phyloP scores from a whole-genome alignment of 2,888 invertebrate species.

The Heliothis peltigera region DNA sequence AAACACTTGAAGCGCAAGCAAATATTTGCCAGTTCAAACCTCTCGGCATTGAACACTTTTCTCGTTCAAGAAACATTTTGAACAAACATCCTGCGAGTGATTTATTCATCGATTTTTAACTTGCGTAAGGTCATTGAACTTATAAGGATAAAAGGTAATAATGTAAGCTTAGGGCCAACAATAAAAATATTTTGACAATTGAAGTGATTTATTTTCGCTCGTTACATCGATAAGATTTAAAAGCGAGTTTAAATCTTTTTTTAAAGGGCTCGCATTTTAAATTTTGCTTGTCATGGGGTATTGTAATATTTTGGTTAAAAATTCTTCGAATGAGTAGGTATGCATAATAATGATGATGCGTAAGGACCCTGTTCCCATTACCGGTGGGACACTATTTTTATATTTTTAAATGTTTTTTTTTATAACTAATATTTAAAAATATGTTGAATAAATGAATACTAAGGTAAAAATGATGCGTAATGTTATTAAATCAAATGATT shows the following conservation, averaged over 20 bases:
- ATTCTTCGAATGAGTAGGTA: not conserved
- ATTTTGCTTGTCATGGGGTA: not conserved
- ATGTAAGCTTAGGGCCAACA: conserved; percentile 7
- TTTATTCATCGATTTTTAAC: conserved; percentile 33
- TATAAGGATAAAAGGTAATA: conserved; percentile 38
- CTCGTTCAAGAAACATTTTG: conserved; percentile 15
- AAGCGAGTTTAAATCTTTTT: not conserved
- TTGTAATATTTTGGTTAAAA: not conserved
- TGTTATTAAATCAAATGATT: too few species aligned
- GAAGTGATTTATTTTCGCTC: conserved; percentile 41
- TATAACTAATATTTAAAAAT: too few species aligned
- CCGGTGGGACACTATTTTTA: too few species aligned
- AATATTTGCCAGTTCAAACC: conserved; percentile 1
- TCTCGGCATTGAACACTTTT: conserved; percentile 37
- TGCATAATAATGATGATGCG: not conserved
- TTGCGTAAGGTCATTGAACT: conserved; percentile 41
- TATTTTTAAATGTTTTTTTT: too few species aligned
- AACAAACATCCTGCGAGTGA: conserved; percentile 41
- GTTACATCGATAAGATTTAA: conserved; percentile 1
- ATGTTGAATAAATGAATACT: too few species aligned
- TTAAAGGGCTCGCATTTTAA: not conserved
- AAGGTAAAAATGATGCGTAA: too few species aligned
- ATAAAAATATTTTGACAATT: conserved; percentile 23
- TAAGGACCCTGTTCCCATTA: too few species aligned
- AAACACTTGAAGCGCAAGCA: conserved; percentile 1